Evolutionary conservation across 2,113 vertebrate genomes (phyloP).

Genomic region (Leucopternis melanops): DNA sequence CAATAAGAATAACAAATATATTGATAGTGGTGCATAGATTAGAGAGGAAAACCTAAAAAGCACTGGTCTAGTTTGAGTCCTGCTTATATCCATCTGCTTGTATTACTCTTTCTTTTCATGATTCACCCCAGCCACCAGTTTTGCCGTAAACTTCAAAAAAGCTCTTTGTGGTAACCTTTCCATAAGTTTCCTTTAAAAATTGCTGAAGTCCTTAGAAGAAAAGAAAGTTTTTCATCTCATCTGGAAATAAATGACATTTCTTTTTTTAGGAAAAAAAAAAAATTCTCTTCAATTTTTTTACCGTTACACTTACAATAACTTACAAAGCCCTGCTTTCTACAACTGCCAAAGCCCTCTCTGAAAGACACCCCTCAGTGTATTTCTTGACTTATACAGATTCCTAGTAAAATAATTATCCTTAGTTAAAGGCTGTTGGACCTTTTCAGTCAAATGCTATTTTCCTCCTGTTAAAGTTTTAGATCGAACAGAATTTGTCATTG

Average conservation of each 20-base stretch:
- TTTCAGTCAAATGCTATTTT: not conserved
- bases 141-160: not conserved
- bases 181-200: not conserved
- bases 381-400: not conserved
- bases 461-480: not conserved
- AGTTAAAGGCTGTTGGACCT: not conserved
- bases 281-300: slow-evolving; percentile 21
- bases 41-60: not conserved
- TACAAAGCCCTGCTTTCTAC: not conserved
- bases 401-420: not conserved
- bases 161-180: not conserved
- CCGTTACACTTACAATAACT: not conserved
- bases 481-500: not conserved
- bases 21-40: not conserved
- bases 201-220: not conserved
- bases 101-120: not conserved
- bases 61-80: not conserved
- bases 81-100: not conserved
- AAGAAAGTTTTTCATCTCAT: not conserved
- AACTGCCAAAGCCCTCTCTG: not conserved
- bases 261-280: too few species aligned
- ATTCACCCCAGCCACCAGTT: not conserved
- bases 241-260: not conserved
- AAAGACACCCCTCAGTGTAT: not conserved
- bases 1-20: not conserved